These are phyloP conservation scores for Crocuta crocuta DNA, from an alignment of 2,113 vertebrate genomes.

Conservation along the genomic window DNA sequence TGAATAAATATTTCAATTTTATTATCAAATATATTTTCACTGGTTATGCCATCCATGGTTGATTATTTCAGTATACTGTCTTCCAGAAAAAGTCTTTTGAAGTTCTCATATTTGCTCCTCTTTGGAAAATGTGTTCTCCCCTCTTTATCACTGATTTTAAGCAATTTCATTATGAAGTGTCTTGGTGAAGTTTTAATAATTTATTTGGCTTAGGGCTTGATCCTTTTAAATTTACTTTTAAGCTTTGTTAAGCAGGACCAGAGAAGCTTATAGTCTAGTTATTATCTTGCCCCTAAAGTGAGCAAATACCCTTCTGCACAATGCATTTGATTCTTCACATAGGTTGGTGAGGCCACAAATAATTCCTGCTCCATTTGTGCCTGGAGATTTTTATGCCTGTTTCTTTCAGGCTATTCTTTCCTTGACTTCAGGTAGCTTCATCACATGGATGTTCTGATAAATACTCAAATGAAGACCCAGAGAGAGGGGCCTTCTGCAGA, in stretches of 20 bases:
- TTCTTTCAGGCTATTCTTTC: neutral
- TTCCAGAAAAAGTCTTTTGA: neutral
- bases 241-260: neutral
- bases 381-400: neutral
- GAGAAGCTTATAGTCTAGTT: neutral
- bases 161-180: neutral
- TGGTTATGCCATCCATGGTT: neutral
- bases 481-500: neutral
- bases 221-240: constrained; percentile 1
- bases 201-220: neutral
- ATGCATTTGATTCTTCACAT: neutral
- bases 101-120: constrained; percentile 13
- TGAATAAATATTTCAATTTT: constrained; percentile 46
- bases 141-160: neutral
- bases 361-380: neutral
- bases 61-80: neutral
- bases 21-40: constrained; percentile 35
- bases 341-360: neutral
- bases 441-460: neutral
- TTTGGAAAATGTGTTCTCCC: neutral
- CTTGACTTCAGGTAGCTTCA: neutral
- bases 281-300: neutral
- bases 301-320: neutral
- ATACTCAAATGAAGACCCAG: neutral
- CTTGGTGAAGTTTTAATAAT: neutral